Conservation (phyloP, 2,888 invertebrate genomes). For the Iphiclides podalirius region DNA sequence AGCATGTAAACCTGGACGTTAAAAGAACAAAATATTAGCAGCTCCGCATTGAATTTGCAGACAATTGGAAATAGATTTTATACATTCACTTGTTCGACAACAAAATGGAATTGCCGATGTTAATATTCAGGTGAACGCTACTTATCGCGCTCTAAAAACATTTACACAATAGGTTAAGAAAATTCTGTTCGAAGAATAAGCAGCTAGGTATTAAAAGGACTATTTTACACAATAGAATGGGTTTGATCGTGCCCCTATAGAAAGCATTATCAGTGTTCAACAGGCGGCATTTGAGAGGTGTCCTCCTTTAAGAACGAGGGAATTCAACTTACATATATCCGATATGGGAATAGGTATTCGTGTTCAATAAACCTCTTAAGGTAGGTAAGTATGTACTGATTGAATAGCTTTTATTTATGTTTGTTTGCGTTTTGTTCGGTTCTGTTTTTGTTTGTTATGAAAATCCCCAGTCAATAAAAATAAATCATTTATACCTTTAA, state of each 20-base stretch:
- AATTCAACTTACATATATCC: constrained; percentile 23
- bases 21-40: constrained; percentile 8
- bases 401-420: not conserved
- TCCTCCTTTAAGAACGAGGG: constrained; percentile 23
- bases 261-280: constrained; percentile 27
- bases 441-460: constrained; percentile 12
- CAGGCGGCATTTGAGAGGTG: constrained; percentile 25
- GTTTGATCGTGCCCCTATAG: constrained; percentile 24
- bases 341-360: constrained; percentile 23
- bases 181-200: constrained; percentile 20
- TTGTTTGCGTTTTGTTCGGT: not conserved
- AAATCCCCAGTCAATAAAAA: too few relatives aligned
- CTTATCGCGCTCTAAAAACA: constrained; percentile 24
- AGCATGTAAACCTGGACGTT: constrained; percentile 4
- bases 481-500: too few relatives aligned
- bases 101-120: constrained; percentile 13
- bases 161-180: constrained; percentile 25
- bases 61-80: constrained; percentile 7
- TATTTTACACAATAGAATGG: constrained; percentile 26
- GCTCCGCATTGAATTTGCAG: not conserved
- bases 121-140: constrained; percentile 23
- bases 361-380: constrained; percentile 19
- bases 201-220: constrained; percentile 24
- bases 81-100: constrained; percentile 15
- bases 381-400: constrained; percentile 9